Evolutionary conservation across 2,888 invertebrate species (phyloP).

Genomic region (Andrena chrysosceles): DNA sequence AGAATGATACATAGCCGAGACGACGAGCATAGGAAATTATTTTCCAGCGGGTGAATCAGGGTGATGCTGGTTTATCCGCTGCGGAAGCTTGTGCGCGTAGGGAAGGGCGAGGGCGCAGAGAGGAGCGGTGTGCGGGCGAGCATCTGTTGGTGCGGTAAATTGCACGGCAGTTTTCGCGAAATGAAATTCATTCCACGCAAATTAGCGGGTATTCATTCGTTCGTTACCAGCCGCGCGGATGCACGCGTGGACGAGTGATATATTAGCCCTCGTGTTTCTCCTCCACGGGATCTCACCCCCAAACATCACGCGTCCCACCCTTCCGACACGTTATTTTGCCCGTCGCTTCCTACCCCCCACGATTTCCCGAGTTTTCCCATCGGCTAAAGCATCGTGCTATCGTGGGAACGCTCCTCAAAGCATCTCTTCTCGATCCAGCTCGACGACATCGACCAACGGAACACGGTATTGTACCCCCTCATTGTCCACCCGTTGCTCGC

Average conservation of each 20-base stretch:
- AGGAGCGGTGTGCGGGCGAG: not conserved
- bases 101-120: not conserved
- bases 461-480: not conserved
- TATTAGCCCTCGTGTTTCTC: conserved; percentile 33
- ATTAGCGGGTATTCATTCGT: conserved; percentile 66
- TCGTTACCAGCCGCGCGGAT: conserved; percentile 29
- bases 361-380: conserved; percentile 18
- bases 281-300: not conserved
- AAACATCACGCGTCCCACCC: not conserved
- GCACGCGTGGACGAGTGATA: conserved; percentile 35
- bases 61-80: conserved; percentile 9
- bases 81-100: conserved; percentile 4
- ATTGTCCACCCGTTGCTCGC: not conserved
- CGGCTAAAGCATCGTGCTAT: not conserved
- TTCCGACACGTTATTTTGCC: conserved; percentile 10
- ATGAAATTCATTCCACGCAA: conserved; percentile 70
- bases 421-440: not conserved
- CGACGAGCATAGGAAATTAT: not conserved
- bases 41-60: conserved; percentile 1
- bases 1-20: not conserved
- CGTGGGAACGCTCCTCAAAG: not conserved
- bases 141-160: conserved; percentile 49
- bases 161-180: conserved; percentile 62
- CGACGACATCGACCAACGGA: no score
- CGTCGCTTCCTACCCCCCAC: not conserved